phyloP scores from a whole-genome alignment of 2,888 invertebrate genomes.

The Pterostichus niger region DNA sequence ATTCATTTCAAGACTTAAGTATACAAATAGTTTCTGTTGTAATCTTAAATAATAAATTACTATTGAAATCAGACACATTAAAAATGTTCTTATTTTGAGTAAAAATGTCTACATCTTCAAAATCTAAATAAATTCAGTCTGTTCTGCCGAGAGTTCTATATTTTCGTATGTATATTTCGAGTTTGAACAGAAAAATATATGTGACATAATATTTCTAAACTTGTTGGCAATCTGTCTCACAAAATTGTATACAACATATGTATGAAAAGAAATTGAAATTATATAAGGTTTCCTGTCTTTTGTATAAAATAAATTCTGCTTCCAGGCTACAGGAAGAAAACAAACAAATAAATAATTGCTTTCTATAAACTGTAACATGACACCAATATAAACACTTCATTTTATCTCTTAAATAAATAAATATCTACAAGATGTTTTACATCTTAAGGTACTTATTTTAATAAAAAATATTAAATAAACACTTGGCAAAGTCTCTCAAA shows the following conservation, averaged over 20 bases:
- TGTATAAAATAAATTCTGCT: slow-evolving; percentile 45
- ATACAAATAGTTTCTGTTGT: no score
- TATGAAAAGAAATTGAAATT: slow-evolving; percentile 54
- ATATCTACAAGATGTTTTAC: no score
- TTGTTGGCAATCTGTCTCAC: slow-evolving; percentile 46
- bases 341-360: slow-evolving; percentile 27
- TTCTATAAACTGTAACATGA: slow-evolving; percentile 16
- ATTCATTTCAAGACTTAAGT: no score
- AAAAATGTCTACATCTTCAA: no score
- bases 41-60: no score
- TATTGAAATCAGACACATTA: no score
- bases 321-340: background rate
- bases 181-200: slow-evolving; percentile 53
- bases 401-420: no score
- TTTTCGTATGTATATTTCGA: slow-evolving; percentile 35
- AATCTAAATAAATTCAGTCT: slow-evolving; percentile 7
- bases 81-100: no score
- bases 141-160: slow-evolving; percentile 13
- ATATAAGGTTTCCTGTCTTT: slow-evolving; percentile 53
- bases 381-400: no score
- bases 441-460: no score
- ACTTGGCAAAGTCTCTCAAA: no score
- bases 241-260: slow-evolving; percentile 52
- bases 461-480: no score
- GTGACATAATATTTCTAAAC: slow-evolving; percentile 53